phyloP scores from a whole-genome alignment of 2,113 vertebrate species.

The Rhinolophus ferrumequinum region DNA sequence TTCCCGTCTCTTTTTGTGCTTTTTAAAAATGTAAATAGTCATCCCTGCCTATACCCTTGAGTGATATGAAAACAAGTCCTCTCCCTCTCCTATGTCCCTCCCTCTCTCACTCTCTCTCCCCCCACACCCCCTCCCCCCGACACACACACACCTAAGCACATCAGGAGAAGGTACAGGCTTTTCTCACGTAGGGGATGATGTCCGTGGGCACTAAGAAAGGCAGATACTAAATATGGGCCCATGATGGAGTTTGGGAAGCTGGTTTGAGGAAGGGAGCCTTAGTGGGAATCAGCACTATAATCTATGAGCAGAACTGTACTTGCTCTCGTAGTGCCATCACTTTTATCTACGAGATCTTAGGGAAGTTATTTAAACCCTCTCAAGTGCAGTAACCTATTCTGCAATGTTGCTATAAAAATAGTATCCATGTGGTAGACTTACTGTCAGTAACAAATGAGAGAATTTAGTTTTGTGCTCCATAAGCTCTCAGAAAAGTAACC shows the following conservation, averaged over 20 bases:
- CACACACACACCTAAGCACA: not conserved
- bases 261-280: not conserved
- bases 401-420: not conserved
- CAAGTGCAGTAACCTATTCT: not conserved
- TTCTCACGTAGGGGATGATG: not conserved
- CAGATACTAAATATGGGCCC: not conserved
- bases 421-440: not conserved
- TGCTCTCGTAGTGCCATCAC: not conserved
- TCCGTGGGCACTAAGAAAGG: not conserved
- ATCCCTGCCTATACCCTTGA: not conserved
- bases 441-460: not conserved
- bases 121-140: rapidly evolving
- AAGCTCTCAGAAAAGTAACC: not conserved
- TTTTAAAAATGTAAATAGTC: not conserved
- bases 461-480: not conserved
- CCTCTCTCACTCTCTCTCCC: not conserved
- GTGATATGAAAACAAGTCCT: not conserved
- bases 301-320: not conserved
- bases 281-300: not conserved
- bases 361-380: not conserved
- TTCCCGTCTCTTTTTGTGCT: not conserved
- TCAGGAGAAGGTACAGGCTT: not conserved
- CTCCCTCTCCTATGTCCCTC: too few relatives aligned
- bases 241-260: not conserved
- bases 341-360: not conserved